Evolutionary conservation across 2,888 invertebrate genomes (phyloP), one percentile per base, ranked within the genome.

Genomic region (Anodontia alba): DNA sequence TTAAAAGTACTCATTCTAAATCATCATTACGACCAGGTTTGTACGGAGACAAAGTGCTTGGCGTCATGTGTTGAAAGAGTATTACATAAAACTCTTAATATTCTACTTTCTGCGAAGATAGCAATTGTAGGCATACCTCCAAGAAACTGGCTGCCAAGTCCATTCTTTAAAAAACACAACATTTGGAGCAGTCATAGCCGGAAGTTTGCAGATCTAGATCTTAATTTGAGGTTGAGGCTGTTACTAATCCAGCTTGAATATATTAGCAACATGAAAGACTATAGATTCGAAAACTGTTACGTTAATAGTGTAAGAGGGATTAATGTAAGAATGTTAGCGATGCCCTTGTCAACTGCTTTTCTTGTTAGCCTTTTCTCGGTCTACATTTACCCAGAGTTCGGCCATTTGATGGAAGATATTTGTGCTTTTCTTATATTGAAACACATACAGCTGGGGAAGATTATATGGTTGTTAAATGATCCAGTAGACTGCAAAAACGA

Each of bases 181-280:
- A 33, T 62, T 33, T 62, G 62, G 62, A 62, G 62, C 12, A 62
- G 62, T 17, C 62, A 33, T 62, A 62, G 62, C n/a, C 17, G 31
- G 17, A 62, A 33, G 33, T 33, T 62, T 31, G 62, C 33, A 17
- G 62, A 62, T 62, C 15, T 1, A 33, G 33, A 62, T 33, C 33
- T 62, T 17, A 33, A 17, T 1, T 29, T 62, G 62, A 62, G 23
- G 17, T 33, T 62, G 31, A 62, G 20, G 20, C 5, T 62, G 3
- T 33, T 62, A 5, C 3, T 7, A 31, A 33, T 62, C 20, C 2
- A 62, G 1, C 62, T 62, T 62, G n/a, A 33, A 17, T 8, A 8
- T 12, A 62, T 62, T 33, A 17, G 62, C 62, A 20, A 33, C 2
- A 62, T 17, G 62, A 20, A 62, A 62, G 20, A 62, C 1, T 62